phyloP scores from a whole-genome alignment of 2,888 invertebrate genomes.

The Spisula subtruncata region DNA sequence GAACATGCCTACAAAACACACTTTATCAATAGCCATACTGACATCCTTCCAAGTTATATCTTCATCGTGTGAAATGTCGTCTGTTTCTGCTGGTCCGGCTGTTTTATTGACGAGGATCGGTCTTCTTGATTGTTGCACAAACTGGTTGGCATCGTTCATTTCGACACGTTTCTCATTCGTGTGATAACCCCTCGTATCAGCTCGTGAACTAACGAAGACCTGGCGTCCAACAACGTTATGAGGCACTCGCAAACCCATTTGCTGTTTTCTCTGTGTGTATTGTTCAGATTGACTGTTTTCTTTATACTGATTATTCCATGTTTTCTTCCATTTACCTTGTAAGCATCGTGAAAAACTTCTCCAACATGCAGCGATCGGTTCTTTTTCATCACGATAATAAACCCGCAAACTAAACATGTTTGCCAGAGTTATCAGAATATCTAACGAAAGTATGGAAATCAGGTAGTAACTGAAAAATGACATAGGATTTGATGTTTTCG shows the following conservation, averaged over 20 bases:
- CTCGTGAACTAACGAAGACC: not conserved
- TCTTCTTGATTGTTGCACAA: not conserved
- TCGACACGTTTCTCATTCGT: not conserved
- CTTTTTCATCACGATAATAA: not conserved
- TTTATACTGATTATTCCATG: not conserved
- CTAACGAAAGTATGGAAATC: not conserved
- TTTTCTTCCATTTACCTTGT: too few relatives aligned
- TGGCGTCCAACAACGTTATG: too few relatives aligned
- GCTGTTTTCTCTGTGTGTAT: not conserved
- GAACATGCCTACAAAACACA: not conserved
- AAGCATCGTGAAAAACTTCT: not conserved
- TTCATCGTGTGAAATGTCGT: not conserved
- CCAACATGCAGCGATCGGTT: not conserved
- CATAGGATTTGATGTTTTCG: slow-evolving; percentile 68
- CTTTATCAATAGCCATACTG: not conserved
- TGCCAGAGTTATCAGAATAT: not conserved
- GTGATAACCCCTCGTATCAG: not conserved
- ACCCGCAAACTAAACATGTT: not conserved
- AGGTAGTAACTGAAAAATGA: slow-evolving; percentile 60
- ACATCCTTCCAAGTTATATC: not conserved
- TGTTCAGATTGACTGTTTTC: not conserved
- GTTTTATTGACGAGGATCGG: not conserved
- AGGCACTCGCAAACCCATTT: not conserved
- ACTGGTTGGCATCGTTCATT: not conserved
- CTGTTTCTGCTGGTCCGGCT: not conserved